Conservation (phyloP, 2,888 invertebrate species). For the Volucella bombylans region DNA sequence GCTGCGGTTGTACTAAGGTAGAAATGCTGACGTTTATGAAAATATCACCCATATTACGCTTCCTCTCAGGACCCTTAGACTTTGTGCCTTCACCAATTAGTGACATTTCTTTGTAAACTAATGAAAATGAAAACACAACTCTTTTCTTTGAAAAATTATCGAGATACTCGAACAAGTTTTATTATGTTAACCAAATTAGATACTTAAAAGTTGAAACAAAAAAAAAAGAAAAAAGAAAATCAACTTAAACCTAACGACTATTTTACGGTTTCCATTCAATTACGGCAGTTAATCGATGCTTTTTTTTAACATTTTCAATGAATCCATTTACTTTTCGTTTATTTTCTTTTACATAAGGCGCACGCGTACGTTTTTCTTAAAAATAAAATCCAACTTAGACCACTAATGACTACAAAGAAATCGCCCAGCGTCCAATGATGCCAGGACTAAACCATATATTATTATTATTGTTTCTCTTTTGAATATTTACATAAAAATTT, state of each 20-base stretch:
- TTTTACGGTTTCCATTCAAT: constrained; percentile 25
- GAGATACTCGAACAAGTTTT: constrained; percentile 41
- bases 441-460: constrained; percentile 40
- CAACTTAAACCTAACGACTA: constrained; percentile 66
- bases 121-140: background rate
- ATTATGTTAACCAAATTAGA: constrained; percentile 39
- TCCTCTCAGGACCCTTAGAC: too few species aligned
- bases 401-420: constrained; percentile 70
- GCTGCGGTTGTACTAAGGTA: too few species aligned
- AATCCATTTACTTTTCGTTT: constrained; percentile 1
- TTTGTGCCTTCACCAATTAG: too few species aligned
- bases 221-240: constrained; percentile 19
- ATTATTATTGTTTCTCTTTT: constrained; percentile 37
- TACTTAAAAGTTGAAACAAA: constrained; percentile 32
- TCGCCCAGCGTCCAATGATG: constrained; percentile 29
- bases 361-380: constrained; percentile 13
- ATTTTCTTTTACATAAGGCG: background rate
- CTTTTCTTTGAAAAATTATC: constrained; percentile 37
- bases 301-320: constrained; percentile 34
- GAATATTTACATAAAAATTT: constrained; percentile 50
- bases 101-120: too few species aligned
- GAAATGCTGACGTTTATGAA: too few species aligned
- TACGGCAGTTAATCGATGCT: constrained; percentile 37
- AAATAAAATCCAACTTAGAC: constrained; percentile 49
- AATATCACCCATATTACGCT: too few species aligned